Evolutionary conservation across 2,888 invertebrate genomes (phyloP), one percentile per base, ranked within the genome.

Genomic region (Cecidostiba fungosa): DNA sequence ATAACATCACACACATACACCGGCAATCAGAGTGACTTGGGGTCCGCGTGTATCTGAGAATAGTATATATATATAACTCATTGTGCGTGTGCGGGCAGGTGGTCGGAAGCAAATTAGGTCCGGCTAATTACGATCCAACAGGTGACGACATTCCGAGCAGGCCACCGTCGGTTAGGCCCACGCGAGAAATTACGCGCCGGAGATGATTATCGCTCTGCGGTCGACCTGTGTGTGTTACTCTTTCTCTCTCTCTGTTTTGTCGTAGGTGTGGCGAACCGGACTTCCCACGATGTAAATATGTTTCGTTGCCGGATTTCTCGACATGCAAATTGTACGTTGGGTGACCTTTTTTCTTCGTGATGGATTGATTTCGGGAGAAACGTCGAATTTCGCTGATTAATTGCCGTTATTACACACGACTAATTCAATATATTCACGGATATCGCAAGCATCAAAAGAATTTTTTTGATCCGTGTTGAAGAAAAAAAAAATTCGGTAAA

Each of bases 51-150:
- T 69, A 2, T 43, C 43, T 12, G 50, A 50, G 50, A 50, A 59
- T 6, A n/a, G 54, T 59, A 12, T 54, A 16, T 14, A 50, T 50
- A 50, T 50, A 19, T 3, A 3, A n/a, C 5, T n/a, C 19, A 54
- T 10, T 66, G 69, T 66, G 69, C 23, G 66, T 39, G 66, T 12
- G 23, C 39, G 62, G 85, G 62, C 90, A 90, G 90, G 90, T 90
- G 90, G 87, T 86, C 87, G 86, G 79, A 80, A 82, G 54, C 54
- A 89, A 89, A 89, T 89, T 89, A 88, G 87, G 86, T 84, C 80
- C 87, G 85, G 88, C 88, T 90, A 90, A 90, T 90, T 90, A 89
- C 87, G 77, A 78, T 85, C 88, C 88, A 89, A 89, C 90, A 90
- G 89, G 89, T 89, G 89, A 89, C 88, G 88, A 89, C 86, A 80